These are phyloP conservation scores for Parapsyche elsis DNA, from an alignment of 1,140 invertebrate genomes.

Conservation along the genomic window DNA sequence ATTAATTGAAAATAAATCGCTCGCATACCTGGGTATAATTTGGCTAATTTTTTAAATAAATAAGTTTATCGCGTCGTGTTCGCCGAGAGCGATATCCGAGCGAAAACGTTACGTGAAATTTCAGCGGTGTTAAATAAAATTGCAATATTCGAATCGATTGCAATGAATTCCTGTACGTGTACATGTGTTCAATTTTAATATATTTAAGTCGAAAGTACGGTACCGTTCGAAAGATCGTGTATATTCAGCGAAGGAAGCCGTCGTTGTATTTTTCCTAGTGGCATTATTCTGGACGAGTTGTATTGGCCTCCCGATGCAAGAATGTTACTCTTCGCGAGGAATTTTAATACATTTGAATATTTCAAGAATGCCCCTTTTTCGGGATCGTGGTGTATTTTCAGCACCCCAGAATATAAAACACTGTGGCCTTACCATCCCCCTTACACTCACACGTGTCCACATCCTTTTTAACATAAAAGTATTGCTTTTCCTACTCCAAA, in stretches of 20 bases:
- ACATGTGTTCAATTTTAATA: neutral
- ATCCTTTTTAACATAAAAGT: neutral
- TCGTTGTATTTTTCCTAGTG: conserved; percentile 26
- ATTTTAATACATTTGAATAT: conserved; percentile 45
- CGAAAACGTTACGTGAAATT: too few species aligned
- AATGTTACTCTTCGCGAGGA: conserved; percentile 32
- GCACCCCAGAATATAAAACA: conserved; percentile 32
- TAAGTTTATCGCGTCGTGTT: too few species aligned
- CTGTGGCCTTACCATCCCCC: neutral
- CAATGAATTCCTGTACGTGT: neutral
- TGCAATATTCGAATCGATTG: too few species aligned
- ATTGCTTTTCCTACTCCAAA: too few species aligned
- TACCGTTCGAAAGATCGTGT: neutral
- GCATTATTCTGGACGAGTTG: conserved; percentile 30
- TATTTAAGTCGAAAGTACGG: neutral
- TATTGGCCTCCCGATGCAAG: conserved; percentile 35
- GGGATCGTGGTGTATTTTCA: conserved; percentile 40
- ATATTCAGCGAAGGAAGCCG: neutral
- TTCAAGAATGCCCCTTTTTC: conserved; percentile 34
- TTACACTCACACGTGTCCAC: neutral
- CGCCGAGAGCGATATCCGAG: too few species aligned
- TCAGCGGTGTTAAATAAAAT: too few species aligned
- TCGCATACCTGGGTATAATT: too few species aligned
- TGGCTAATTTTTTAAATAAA: too few species aligned
- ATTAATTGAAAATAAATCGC: too few species aligned